Evolutionary conservation across 2,113 vertebrate species (phyloP).

Genomic region (Chitala chitala): DNA sequence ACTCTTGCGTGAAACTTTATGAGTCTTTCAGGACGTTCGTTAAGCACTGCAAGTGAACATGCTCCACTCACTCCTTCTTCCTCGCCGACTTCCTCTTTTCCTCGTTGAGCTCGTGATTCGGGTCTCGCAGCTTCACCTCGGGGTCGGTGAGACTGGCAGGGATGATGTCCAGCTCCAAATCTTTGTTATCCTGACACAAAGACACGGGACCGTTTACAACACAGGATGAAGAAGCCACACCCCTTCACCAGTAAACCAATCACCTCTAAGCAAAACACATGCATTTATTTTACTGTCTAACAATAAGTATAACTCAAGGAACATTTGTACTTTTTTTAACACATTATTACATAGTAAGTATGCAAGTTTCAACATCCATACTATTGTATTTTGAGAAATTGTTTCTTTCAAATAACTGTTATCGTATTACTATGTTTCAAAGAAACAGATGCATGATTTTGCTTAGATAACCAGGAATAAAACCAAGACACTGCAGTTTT

Average conservation of each 20-base stretch:
- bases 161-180: constrained; percentile 89
- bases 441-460: background rate
- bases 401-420: too few relatives aligned
- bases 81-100: constrained; percentile 93
- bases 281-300: background rate
- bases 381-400: too few relatives aligned
- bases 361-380: too few relatives aligned
- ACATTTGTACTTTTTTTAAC: too few relatives aligned
- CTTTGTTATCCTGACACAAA: constrained; percentile 81
- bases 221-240: too few relatives aligned
- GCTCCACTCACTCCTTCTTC: constrained; percentile 87
- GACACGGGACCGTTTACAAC: background rate
- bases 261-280: background rate
- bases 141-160: constrained; percentile 93
- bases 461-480: background rate
- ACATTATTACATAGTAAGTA: too few relatives aligned
- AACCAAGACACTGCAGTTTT: too few relatives aligned
- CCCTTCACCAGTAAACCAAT: background rate
- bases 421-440: too few relatives aligned
- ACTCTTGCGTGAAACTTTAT: background rate
- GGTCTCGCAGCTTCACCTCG: constrained; percentile 88
- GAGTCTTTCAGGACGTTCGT: background rate
- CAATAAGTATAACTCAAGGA: background rate
- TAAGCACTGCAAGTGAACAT: background rate
- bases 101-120: constrained; percentile 89